Base-by-base conservation (phyloP, 2,888 invertebrate species). In the Tipula unca region DNA sequence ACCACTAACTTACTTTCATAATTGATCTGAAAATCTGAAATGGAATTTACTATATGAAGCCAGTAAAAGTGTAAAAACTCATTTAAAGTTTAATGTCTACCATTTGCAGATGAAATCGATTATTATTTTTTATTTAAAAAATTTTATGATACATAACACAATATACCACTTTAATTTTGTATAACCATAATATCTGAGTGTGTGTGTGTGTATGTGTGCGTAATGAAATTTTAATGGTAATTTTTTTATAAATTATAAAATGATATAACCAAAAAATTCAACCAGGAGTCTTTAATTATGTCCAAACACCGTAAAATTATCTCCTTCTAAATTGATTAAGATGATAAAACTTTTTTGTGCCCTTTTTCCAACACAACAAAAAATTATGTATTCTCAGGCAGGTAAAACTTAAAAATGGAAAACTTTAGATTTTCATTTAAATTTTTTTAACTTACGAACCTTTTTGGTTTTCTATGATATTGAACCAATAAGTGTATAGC, bases 261-360 rank as follows among this genome's bases (percentile, higher is more conserved):
- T 39, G 39, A 39, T 39, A 10, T 39, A 48, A 48, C 48, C 48
- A 39, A 39, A 4, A 39, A 10, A 39, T 17, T 17, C 25, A 69
- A 69, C 69, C 25, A 25, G 3, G 0, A 69, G 10, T 25, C 25
- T 69, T 69, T 14, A 69, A 69, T 25, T 69, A 25, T 25, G 69
- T 69, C 69, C 69, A 69, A 69, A 69, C 69, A 69, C 69, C 69
- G 69, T 69, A 69, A 69, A 69, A 69, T 54, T 54, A 54, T 54
- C 14, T 48, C n/a, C n/a, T 48, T 48, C 48, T 48, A 48, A 48
- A 69, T 69, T 69, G 69, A 69, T 69, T 69, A 69, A 69, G 10
- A 25, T 69, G 69, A 69, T 69, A 69, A 25, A 20, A 25, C 25
- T 48, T 69, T 69, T 69, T 6, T 8, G 69, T 25, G 25, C 69